Evolutionary conservation across 2,797 vertebrate species (phyloP), one percentile per base, ranked within the genome.

Genomic region (Neopelma chrysocephalum): DNA sequence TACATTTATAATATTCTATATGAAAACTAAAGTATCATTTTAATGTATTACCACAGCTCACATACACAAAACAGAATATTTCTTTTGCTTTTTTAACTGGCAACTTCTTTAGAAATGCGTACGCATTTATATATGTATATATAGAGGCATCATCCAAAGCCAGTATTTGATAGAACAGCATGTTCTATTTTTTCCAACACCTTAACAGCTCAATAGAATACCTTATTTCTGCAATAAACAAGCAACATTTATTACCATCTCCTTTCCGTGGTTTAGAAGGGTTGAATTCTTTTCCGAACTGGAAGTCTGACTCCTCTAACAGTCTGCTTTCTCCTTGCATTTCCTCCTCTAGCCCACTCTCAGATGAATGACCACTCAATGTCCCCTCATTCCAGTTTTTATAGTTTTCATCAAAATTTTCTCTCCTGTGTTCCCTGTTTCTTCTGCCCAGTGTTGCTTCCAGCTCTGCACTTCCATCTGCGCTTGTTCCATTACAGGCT

Each of bases 311-410:
- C 71, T 97, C 97, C 56, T 91, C 97, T 38, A 87, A 66, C 4
- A 91, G 86, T 47, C 97, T 91, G 6, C 98, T 98, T 80, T 99
- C 99, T 62, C 91, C 97, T 57, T 98, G 98, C 53, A 96, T 34
- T 82, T 99, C 99, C 93, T 98, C 98, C 10, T 98, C 97, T 32
- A 94, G 70, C 57, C 97, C 97, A 79, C 97, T 97, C 89, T 98
- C 98, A 53, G 96, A 97, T 1, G 98, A 98, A 2, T 98, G 99
- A 4, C 98, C 98, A 4, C 97, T 96, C 36, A 97, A 13, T 7
- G 94, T 97, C 36, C 96, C 97, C 85, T 98, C 97, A 34, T 71
- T 92, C 95, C 96, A 97, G 40, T 88, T 96, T 89, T 89, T 97
- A 85, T 87, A 96, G 90, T 90, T 97, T 75, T 98, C 97, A 42